phyloP scores from a whole-genome alignment of 1,140 invertebrate genomes.

The Anthonomus grandis region DNA sequence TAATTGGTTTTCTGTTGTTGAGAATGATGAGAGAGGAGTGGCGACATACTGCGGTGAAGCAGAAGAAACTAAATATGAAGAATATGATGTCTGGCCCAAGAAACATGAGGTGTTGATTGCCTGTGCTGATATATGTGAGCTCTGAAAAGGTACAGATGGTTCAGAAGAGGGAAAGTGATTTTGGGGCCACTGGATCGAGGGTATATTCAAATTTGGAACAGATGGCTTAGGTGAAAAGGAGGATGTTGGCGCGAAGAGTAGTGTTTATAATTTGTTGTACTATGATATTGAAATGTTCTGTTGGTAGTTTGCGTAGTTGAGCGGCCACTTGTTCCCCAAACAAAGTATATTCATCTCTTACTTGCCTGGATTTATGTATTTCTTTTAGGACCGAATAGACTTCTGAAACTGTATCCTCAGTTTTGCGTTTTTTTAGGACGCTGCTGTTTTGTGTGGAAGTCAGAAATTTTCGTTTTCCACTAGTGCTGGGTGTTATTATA shows the following conservation, averaged over 20 bases:
- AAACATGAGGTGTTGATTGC: neutral
- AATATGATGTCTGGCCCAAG: neutral
- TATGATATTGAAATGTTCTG: neutral
- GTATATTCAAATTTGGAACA: neutral
- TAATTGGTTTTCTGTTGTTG: neutral
- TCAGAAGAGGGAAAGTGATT: neutral
- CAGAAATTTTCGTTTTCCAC: neutral
- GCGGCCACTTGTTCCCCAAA: conserved; percentile 4
- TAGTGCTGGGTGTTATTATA: neutral
- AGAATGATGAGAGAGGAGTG: neutral
- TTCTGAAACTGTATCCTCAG: neutral
- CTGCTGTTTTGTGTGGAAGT: neutral
- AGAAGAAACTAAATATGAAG: neutral
- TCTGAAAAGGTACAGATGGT: neutral
- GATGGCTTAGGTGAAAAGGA: neutral
- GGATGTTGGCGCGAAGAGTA: neutral
- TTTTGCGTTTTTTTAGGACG: neutral
- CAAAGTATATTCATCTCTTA: conserved; percentile 1
- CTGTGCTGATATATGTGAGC: neutral
- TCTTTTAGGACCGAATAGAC: neutral
- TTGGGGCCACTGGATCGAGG: no score
- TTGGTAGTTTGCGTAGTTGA: neutral
- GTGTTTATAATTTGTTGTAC: conserved; percentile 2
- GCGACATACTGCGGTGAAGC: no score
- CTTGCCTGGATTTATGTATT: conserved; percentile 2